phyloP scores from a whole-genome alignment of 2,113 vertebrate species.

The Andinoacara biseriatus region DNA sequence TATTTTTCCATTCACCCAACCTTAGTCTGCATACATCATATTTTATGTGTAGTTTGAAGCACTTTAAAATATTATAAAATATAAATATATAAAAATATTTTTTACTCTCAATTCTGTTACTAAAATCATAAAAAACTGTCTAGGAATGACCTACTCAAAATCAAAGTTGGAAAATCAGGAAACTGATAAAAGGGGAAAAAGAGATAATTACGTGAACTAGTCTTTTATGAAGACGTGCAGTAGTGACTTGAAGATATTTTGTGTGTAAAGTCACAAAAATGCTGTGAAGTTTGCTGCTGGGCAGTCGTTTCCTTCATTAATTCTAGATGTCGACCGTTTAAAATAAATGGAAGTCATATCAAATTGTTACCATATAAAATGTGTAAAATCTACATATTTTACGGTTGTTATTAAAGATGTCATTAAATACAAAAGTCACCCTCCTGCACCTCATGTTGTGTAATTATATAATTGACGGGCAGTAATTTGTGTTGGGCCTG shows the following conservation, averaged over 20 bases:
- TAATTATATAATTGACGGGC: constrained; percentile 2
- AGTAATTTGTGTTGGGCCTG: not conserved
- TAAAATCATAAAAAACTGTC: not conserved
- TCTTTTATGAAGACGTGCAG: not conserved
- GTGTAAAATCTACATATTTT: not conserved
- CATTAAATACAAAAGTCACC: not conserved
- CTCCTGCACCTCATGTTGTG: not conserved
- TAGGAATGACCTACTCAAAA: rapidly evolving
- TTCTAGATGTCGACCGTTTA: not conserved
- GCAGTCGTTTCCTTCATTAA: not conserved
- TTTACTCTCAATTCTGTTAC: not conserved
- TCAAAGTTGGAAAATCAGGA: not conserved
- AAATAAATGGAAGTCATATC: not conserved
- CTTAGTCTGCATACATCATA: rapidly evolving
- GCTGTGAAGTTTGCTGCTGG: rapidly evolving
- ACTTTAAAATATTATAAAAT: not conserved
- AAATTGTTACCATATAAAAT: not conserved
- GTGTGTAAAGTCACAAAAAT: not conserved
- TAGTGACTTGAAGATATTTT: not conserved
- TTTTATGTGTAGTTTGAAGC: not conserved
- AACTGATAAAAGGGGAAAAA: not conserved
- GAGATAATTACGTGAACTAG: not conserved
- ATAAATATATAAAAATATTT: no score
- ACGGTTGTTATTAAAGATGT: not conserved
- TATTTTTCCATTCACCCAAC: rapidly evolving